A percentile compares a stretch with the other conserved stretches of the same genome.
These are phyloP conservation scores for Eupeodes latifasciatus DNA, from an alignment of 2,888 invertebrate genomes.

Conservation along the genomic window DNA sequence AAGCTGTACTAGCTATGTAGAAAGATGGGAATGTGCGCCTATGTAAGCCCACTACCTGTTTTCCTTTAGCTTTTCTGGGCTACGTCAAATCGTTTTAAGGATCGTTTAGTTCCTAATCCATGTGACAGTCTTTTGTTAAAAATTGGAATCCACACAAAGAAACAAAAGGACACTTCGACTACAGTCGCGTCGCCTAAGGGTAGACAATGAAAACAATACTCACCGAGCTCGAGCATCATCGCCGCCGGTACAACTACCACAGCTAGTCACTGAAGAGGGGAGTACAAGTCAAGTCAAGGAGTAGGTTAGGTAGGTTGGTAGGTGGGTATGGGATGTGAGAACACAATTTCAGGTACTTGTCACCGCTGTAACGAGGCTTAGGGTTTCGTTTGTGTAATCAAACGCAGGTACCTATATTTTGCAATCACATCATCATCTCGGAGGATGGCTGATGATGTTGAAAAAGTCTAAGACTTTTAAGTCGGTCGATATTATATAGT, in stretches of 20 bases:
- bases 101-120: conserved; percentile 73
- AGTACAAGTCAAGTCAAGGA: conserved; percentile 15
- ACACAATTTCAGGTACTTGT: conserved; percentile 72
- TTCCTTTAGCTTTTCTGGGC: conserved; percentile 38
- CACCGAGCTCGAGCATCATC: neutral
- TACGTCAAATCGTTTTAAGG: conserved; percentile 74
- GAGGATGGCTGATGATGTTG: no score
- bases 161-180: conserved; percentile 29
- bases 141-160: conserved; percentile 36
- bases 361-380: conserved; percentile 67
- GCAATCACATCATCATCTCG: no score
- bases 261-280: neutral
- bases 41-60: conserved; percentile 13
- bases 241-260: no score
- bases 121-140: conserved; percentile 69
- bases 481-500: no score
- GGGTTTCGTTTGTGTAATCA: conserved; percentile 66
- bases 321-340: conserved; percentile 25
- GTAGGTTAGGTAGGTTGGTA: neutral
- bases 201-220: conserved; percentile 46
- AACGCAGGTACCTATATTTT: conserved; percentile 52
- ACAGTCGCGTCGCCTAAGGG: conserved; percentile 16
- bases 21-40: neutral
- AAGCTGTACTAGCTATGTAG: neutral
- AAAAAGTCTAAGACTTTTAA: no score